Evolutionary conservation across 2,888 invertebrate genomes (phyloP), one percentile per base, ranked within the genome.

Genomic region (Zaprionus obscuricornis): DNA sequence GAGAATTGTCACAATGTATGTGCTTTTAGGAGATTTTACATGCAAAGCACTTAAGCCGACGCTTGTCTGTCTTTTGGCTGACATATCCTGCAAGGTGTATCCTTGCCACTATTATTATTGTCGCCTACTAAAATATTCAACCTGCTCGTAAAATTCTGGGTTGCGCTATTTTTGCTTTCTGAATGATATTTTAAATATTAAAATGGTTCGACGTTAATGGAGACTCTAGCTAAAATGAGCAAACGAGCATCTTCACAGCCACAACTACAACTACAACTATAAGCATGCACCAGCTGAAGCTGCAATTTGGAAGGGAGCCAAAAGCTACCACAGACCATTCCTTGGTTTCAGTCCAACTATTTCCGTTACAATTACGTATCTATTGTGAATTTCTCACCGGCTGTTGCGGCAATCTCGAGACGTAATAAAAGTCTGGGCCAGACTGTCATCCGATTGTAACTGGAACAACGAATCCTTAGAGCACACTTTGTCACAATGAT

Each of bases 271-370:
- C 40, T 46, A 37, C 51, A 56, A 36, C 34, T 50, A 27, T 37
- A 34, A 42, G 14, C 29, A 36, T 7, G 8, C 29, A 24, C 18
- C 55, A 71, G 55, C 36, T 65, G 59, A 24, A 22, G 34, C 33
- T 17, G 13, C 34, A 43, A 70, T 56, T 68, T 71, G 71, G 71
- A 65, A 36, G 5, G 8, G 31, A 29, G 68, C 68, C 68, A 70
- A 68, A 24, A 49, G 16, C 45, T 36, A 34, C 31, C 50, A 31
- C 14, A 5, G 18, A 22, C 22, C 45, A 46, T 40, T 34, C 20
- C 43, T 52, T 54, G 69, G 34, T 54, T 40, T 22, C 37, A 18
- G 33, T 31, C 50, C 54, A 66, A 62, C 73, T 69, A 50, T 72
- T 56, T 69, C 39, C 37, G 60, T 45, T 43, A 56, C 67, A 72